Conservation (phyloP, 37 sponge, comb jelly and placozoan species). For the Agelas oroides region DNA sequence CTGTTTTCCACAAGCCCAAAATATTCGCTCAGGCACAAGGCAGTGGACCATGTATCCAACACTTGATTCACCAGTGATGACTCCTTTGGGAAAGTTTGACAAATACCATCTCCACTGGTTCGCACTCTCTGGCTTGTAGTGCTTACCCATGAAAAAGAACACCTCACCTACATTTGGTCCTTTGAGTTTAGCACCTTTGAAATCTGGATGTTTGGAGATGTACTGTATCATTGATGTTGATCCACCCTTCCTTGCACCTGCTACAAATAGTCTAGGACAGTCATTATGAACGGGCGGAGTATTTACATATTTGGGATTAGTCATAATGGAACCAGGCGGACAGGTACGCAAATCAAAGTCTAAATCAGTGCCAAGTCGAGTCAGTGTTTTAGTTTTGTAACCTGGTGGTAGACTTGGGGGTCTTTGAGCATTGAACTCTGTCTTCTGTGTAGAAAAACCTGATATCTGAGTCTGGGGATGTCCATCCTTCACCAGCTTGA, state of each 20-base stretch:
- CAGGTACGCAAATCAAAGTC: conserved; percentile 24
- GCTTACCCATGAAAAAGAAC: conserved; percentile 44
- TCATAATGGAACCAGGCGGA: conserved; percentile 20
- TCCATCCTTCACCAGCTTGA: too few relatives aligned
- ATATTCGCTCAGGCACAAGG: conserved; percentile 39
- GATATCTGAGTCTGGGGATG: too few relatives aligned
- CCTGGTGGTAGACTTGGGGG: too few relatives aligned
- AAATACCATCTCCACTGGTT: conserved; percentile 40
- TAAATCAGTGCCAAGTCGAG: conserved; percentile 25
- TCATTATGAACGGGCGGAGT: conserved; percentile 15
- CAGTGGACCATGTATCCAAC: conserved; percentile 52
- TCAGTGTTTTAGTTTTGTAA: background rate
- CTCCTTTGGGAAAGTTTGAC: background rate
- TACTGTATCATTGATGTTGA: conserved; percentile 76
- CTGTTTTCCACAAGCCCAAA: conserved; percentile 43
- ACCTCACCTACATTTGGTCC: conserved; percentile 54
- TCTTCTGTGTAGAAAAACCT: too few relatives aligned
- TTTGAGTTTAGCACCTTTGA: conserved; percentile 53
- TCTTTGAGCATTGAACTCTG: too few relatives aligned
- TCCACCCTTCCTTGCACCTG: conserved; percentile 76
- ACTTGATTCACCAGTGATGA: conserved; percentile 57
- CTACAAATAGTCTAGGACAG: conserved; percentile 72
- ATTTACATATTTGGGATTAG: background rate
- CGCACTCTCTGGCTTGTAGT: background rate
- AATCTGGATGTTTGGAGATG: conserved; percentile 69